Percentiles rank a stretch among this genome's conserved stretches.
Conservation (phyloP, 37 sponge, comb jelly and placozoan species). For the Cladorhizidae sp. region DNA sequence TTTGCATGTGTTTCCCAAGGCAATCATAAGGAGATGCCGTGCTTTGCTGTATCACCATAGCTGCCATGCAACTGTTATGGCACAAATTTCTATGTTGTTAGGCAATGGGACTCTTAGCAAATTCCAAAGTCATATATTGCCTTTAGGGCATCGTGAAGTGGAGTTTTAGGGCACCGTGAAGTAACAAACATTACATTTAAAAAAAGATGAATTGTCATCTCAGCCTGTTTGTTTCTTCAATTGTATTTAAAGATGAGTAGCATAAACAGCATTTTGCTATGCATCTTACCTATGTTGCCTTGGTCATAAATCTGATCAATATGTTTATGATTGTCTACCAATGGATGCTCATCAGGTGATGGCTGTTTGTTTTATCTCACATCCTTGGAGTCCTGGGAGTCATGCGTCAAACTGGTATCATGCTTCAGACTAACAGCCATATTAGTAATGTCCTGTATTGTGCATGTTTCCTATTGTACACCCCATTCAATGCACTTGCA, state of each 20-base stretch:
- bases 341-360: background rate
- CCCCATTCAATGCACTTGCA: too few relatives aligned
- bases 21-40: constrained; percentile 7
- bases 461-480: too few relatives aligned
- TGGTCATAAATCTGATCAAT: constrained; percentile 2
- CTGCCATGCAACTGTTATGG: background rate
- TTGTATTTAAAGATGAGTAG: background rate
- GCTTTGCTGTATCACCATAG: constrained; percentile 1
- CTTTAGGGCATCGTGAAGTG: constrained; percentile 13
- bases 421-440: too few relatives aligned
- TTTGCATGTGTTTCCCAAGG: background rate
- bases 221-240: background rate
- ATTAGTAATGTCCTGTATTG: too few relatives aligned
- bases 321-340: constrained; percentile 3
- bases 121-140: background rate
- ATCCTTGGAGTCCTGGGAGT: too few relatives aligned
- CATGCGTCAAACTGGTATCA: too few relatives aligned
- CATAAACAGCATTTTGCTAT: constrained; percentile 21
- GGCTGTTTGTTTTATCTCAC: too few relatives aligned
- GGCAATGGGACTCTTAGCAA: constrained; percentile 12
- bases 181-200: background rate
- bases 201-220: too few relatives aligned
- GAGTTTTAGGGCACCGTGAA: background rate
- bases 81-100: background rate
- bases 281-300: background rate